These are phyloP conservation scores for Colius striatus DNA, from an alignment of 2,113 vertebrate genomes.

Conservation along the genomic window DNA sequence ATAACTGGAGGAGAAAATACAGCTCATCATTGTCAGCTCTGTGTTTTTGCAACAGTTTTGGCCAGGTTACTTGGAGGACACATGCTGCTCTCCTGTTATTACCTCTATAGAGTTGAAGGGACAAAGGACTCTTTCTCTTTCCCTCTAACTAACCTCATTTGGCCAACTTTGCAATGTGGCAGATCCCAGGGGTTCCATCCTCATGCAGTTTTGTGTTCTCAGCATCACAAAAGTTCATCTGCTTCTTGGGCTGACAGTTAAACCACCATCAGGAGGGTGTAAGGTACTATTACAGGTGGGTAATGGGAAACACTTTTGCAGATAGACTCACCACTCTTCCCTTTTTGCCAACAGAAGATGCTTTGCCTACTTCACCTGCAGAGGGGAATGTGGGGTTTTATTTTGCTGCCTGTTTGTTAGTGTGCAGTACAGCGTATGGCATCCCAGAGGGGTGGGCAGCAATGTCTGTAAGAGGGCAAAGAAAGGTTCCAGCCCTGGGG, in stretches of 20 bases:
- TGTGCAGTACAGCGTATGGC: fast-evolving
- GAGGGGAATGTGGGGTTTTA: fast-evolving
- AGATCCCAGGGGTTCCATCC: not conserved
- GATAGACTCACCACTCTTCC: not conserved
- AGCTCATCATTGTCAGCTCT: not conserved
- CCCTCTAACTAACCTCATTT: not conserved
- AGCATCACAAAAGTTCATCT: not conserved
- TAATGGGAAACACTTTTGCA: not conserved
- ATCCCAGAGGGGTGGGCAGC: not conserved
- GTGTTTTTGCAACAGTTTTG: not conserved
- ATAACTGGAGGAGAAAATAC: not conserved
- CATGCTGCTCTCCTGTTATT: not conserved
- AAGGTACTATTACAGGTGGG: not conserved
- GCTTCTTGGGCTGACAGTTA: not conserved
- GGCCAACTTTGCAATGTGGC: not conserved
- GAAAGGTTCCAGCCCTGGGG: not conserved
- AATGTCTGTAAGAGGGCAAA: not conserved
- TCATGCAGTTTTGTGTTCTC: not conserved
- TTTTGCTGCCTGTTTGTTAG: not conserved
- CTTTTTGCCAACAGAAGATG: not conserved
- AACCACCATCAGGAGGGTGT: not conserved
- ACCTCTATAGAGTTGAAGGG: not conserved
- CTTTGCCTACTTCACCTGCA: not conserved
- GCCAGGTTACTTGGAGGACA: not conserved
- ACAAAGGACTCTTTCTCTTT: not conserved